A percentile compares a stretch with the other conserved stretches of the same genome.
These are phyloP conservation scores for Anguilla japonica DNA, from an alignment of 2,113 vertebrate species.

Conservation along the genomic window DNA sequence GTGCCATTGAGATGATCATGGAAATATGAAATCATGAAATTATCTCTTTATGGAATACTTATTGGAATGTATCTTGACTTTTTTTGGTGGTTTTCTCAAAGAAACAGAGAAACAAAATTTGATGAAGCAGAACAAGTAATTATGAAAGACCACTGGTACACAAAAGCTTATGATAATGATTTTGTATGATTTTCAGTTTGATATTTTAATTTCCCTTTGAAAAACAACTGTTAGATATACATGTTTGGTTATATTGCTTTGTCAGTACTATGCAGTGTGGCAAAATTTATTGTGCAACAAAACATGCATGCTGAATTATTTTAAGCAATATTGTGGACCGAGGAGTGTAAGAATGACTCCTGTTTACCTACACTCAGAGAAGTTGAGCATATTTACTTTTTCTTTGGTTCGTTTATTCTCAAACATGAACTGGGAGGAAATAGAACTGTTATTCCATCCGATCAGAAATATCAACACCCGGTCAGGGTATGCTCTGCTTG, in stretches of 20 bases:
- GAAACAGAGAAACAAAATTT: too few relatives aligned
- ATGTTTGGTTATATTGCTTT: too few relatives aligned
- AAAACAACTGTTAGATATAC: too few relatives aligned
- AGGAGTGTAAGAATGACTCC: not conserved
- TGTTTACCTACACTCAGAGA: not conserved
- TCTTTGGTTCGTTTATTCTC: not conserved
- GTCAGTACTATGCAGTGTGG: too few relatives aligned
- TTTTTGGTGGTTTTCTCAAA: too few relatives aligned
- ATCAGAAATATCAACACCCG: not conserved
- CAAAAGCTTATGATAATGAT: too few relatives aligned
- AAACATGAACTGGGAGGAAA: not conserved
- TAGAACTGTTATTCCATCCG: slow-evolving; percentile 22
- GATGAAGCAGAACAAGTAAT: too few relatives aligned
- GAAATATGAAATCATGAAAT: not conserved
- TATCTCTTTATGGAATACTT: not conserved
- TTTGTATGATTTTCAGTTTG: too few relatives aligned
- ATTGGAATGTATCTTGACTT: too few relatives aligned
- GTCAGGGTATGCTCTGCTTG: slow-evolving; percentile 30
- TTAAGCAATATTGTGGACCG: not conserved
- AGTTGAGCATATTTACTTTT: not conserved
- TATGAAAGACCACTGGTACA: too few relatives aligned
- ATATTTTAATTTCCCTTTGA: too few relatives aligned
- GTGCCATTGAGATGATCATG: not conserved
- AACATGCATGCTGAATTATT: not conserved
- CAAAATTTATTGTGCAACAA: too few relatives aligned